Evolutionary conservation across 2,797 vertebrate species (phyloP), one percentile per base, ranked within the genome.

Genomic region (Tangara arthus): DNA sequence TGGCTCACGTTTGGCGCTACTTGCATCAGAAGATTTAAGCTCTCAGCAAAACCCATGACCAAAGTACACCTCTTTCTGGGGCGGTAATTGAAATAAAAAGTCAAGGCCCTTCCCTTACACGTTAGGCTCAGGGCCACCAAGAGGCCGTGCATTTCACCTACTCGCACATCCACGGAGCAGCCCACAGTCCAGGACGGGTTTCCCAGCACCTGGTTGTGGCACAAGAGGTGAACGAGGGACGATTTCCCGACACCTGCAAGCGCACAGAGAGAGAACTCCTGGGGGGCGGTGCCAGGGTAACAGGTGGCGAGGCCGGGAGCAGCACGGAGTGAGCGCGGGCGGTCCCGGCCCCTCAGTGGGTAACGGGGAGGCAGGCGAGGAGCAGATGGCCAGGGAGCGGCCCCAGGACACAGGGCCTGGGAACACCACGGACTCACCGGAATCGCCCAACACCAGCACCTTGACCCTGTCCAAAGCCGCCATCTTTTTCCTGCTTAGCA

Each of bases 121-220:
- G 9, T n/a, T n/a, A 37, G 72, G 20, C 22, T 7, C n/a, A 22
- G 13, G 28, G 35, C n/a, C 44, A 77, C 53, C 50, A 5, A 52
- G 6, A 23, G 47, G 24, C 8, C 37, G 3, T 32, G 17, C 41
- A 6, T 3, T 7, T 32, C 80, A 97, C 98, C 98, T 98, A 99
- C 99, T 98, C 99, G 98, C 50, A 99, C 99, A 87, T 99, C 99
- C 97, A 99, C 99, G 1, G 99, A 99, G 87, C 99, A 99, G 90
- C 99, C 99, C 52, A 99, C 99, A 5, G 99, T 99, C 99, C 99
- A 99, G 1, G 99, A 99, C 1, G 99, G 99, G 95, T 99, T 99
- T 92, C 99, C 99, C 96, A 99, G 93, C 79, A 99, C 99, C 72
- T 99, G 99, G 97, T 99, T 99, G 76, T 99, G 99, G 96, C 99